phyloP scores from a whole-genome alignment of 92 coral and sea anemone species.

The Heteractis magnifica region DNA sequence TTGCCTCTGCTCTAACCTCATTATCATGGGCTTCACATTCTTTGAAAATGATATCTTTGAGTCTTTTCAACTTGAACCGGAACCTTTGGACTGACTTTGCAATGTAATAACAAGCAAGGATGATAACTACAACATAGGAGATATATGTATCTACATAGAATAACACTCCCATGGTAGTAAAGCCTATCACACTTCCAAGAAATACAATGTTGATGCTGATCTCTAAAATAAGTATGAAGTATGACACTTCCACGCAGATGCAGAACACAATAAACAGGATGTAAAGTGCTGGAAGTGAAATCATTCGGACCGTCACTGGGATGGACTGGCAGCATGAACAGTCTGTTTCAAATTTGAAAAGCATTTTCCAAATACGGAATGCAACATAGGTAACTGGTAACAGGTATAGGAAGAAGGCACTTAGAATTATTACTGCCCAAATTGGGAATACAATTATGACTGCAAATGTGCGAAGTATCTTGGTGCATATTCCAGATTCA shows the following conservation, averaged over 20 bases:
- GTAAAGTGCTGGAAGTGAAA: slow-evolving; percentile 75
- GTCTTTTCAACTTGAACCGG: slow-evolving; percentile 61
- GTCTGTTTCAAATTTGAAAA: slow-evolving; percentile 75
- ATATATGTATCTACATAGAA: slow-evolving; percentile 78
- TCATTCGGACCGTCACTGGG: slow-evolving; percentile 58
- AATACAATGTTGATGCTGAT: slow-evolving; percentile 75
- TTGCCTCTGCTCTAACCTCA: slow-evolving; percentile 58
- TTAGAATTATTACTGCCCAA: slow-evolving; percentile 63
- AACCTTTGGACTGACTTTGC: slow-evolving; percentile 59
- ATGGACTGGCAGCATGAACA: slow-evolving; percentile 76
- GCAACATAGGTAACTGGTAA: slow-evolving; percentile 92
- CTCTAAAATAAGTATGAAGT: slow-evolving; percentile 61
- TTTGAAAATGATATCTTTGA: slow-evolving; percentile 77
- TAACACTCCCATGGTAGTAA: slow-evolving; percentile 74
- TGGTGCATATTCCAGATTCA: slow-evolving; percentile 24
- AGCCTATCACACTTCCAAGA: slow-evolving; percentile 79
- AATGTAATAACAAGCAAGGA: slow-evolving; percentile 57
- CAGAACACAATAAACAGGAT: slow-evolving; percentile 77
- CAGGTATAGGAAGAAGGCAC: slow-evolving; percentile 75
- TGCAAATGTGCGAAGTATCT: slow-evolving; percentile 45
- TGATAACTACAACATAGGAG: slow-evolving; percentile 65
- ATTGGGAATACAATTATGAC: slow-evolving; percentile 56
- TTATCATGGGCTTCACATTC: slow-evolving; percentile 86
- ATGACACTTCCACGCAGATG: slow-evolving; percentile 80
- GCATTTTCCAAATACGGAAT: slow-evolving; percentile 85